Evolutionary conservation across 2,113 vertebrate genomes (phyloP).

Genomic region (Pterocles gutturalis): DNA sequence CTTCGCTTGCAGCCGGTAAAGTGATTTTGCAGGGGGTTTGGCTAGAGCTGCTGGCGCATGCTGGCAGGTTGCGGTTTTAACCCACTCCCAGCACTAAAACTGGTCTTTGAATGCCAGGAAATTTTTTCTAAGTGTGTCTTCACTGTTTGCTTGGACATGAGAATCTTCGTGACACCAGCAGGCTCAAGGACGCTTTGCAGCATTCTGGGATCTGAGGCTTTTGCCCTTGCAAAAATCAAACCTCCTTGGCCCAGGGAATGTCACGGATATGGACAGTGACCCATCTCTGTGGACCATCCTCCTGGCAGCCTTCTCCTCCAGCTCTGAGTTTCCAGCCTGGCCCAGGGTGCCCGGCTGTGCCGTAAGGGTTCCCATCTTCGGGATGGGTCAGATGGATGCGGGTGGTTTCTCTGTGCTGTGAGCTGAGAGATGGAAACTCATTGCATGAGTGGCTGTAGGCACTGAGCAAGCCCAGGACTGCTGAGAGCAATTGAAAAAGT

Average conservation of each 20-base stretch:
- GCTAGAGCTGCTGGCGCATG: not conserved
- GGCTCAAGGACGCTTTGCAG: not conserved
- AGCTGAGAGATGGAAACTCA: not conserved
- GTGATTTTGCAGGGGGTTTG: slow-evolving; percentile 21
- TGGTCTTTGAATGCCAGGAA: rapidly evolving
- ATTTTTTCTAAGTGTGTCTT: not conserved
- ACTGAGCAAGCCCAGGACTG: not conserved
- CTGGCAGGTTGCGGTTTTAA: not conserved
- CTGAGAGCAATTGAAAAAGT: no score
- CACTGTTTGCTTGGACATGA: not conserved
- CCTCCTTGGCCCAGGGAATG: rapidly evolving
- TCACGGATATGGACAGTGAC: not conserved
- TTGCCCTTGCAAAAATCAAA: not conserved
- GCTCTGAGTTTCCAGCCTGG: not conserved
- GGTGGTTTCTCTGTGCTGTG: rapidly evolving
- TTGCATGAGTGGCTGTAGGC: not conserved
- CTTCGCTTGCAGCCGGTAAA: not conserved
- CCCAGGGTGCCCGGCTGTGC: not conserved
- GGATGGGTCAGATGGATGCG: not conserved
- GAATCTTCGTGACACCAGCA: not conserved
- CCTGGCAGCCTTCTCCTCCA: not conserved
- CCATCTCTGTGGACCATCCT: not conserved
- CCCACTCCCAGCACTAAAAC: not conserved
- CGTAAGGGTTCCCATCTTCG: not conserved
- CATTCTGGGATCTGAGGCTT: not conserved